These are phyloP conservation scores for Fundulus diaphanus DNA, from an alignment of 2,797 vertebrate species.

Conservation along the genomic window DNA sequence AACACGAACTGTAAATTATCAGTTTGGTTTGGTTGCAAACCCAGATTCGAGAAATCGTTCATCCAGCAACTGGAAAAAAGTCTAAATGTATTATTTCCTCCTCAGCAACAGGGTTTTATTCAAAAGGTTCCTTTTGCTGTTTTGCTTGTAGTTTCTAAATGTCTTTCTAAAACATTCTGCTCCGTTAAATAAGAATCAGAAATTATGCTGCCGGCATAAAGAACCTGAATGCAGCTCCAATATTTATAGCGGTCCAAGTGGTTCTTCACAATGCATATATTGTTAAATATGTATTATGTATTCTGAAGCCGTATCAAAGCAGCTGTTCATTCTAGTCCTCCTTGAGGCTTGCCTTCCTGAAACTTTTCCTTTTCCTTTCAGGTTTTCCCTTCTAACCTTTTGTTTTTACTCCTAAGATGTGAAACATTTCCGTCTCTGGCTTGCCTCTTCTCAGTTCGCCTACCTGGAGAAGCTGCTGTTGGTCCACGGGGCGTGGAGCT, in stretches of 20 bases:
- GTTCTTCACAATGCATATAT: no score
- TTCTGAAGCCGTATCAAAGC: background rate
- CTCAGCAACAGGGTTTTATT: background rate
- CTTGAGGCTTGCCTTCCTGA: background rate
- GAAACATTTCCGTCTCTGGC: background rate
- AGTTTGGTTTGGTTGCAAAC: background rate
- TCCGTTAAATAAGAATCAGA: background rate
- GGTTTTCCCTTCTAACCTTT: background rate
- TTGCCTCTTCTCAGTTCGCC: slow-evolving; percentile 82
- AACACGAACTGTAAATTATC: background rate
- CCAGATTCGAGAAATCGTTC: background rate
- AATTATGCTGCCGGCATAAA: no score
- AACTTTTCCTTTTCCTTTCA: background rate
- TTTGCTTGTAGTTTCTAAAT: background rate
- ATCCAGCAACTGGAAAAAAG: background rate
- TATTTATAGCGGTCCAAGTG: no score
- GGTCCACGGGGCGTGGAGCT: slow-evolving; percentile 98
- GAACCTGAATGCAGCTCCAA: no score
- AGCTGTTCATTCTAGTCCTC: background rate
- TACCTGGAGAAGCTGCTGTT: slow-evolving; percentile 95
- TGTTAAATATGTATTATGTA: background rate
- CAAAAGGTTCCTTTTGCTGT: background rate
- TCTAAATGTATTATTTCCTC: background rate
- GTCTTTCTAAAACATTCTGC: background rate
- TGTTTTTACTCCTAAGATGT: background rate